Conservation (phyloP, 2,888 invertebrate genomes). For the Exephanes ischioxanthus region DNA sequence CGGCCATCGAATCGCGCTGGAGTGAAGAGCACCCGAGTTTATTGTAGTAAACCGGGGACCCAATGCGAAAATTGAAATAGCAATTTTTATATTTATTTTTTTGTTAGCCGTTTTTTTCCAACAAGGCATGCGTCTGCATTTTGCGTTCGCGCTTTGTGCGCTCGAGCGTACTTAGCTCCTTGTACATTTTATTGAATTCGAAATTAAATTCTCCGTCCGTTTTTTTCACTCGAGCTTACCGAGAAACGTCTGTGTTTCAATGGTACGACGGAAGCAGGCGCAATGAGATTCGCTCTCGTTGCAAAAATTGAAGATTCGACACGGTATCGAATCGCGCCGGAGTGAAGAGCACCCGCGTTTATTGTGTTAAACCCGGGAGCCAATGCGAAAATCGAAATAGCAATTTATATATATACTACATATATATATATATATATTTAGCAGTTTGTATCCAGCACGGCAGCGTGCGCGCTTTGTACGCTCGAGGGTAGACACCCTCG, state of each 20-base stretch:
- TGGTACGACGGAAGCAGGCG: too few species aligned
- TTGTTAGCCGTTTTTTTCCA: not conserved
- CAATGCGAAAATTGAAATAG: constrained; percentile 13
- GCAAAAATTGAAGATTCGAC: too few species aligned
- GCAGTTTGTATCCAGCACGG: not conserved
- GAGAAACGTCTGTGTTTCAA: too few species aligned
- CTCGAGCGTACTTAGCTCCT: not conserved
- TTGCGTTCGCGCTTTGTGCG: too few species aligned
- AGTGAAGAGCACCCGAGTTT: too few species aligned
- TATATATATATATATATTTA: not conserved
- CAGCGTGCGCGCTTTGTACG: not conserved
- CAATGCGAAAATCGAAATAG: constrained; percentile 9
- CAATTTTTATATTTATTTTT: constrained; percentile 14
- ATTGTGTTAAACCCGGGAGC: not conserved
- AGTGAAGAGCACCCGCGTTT: too few species aligned
- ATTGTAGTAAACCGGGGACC: not conserved
- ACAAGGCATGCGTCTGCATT: not conserved
- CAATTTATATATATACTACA: not conserved
- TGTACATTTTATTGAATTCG: not conserved
- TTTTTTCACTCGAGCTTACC: too few species aligned
- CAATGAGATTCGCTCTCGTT: too few species aligned
- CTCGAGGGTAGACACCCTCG: not conserved
- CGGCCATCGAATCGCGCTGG: too few species aligned
- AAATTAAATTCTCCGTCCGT: too few species aligned
- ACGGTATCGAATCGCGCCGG: too few species aligned